Evolutionary conservation across 2,113 vertebrate genomes (phyloP).

Genomic region (Dromas ardeola): DNA sequence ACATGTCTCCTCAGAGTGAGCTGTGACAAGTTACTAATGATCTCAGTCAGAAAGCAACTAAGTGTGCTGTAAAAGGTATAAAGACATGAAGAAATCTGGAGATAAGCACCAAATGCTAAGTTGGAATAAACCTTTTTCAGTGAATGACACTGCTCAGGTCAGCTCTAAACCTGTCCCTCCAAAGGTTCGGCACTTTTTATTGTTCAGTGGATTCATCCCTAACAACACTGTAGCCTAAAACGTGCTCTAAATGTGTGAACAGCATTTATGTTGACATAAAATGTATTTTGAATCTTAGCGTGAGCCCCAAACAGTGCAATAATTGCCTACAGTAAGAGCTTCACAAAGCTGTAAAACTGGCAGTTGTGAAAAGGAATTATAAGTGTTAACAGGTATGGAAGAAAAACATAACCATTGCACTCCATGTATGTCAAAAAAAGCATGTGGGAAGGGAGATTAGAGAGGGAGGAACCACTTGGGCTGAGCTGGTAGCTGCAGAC

Average conservation of each 20-base stretch:
- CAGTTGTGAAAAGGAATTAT: conserved; percentile 39
- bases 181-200: background rate
- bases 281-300: background rate
- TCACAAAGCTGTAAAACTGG: conserved; percentile 15
- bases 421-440: background rate
- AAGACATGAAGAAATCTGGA: background rate
- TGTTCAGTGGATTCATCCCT: background rate
- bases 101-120: background rate
- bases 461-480: background rate
- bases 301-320: background rate
- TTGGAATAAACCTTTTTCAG: background rate
- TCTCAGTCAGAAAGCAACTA: background rate
- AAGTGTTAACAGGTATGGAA: conserved; percentile 25
- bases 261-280: background rate
- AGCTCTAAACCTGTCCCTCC: background rate
- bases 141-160: background rate
- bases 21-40: conserved; percentile 9
- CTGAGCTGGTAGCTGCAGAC: background rate
- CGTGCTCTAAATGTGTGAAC: background rate
- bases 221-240: background rate
- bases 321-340: conserved; percentile 15
- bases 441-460: background rate
- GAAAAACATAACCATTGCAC: background rate
- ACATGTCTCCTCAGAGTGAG: background rate
- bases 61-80: background rate